phyloP scores from a whole-genome alignment of 2,113 vertebrate genomes.

The Silurus glanis region DNA sequence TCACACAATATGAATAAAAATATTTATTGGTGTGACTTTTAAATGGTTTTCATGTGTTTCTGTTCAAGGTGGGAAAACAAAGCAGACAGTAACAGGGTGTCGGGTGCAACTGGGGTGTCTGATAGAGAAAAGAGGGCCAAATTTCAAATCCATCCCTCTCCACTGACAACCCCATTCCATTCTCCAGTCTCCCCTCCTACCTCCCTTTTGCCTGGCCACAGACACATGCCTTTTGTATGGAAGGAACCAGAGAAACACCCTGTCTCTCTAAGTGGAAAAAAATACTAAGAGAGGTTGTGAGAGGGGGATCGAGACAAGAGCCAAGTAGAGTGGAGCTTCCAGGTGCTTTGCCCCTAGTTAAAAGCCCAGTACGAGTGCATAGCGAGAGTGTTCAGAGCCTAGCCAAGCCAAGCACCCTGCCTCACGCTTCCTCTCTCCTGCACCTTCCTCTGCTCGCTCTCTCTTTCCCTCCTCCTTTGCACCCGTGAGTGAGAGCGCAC shows the following conservation, averaged over 20 bases:
- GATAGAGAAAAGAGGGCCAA: slow-evolving; percentile 30
- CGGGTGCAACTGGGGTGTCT: slow-evolving; percentile 36
- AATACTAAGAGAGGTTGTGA: slow-evolving; percentile 61
- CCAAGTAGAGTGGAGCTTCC: slow-evolving; percentile 67
- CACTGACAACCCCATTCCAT: slow-evolving; percentile 68
- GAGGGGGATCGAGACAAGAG: slow-evolving; percentile 66
- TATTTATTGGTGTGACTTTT: slow-evolving; percentile 39
- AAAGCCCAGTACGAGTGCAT: slow-evolving; percentile 67
- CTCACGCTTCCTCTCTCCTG: slow-evolving; percentile 47
- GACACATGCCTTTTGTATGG: slow-evolving; percentile 67
- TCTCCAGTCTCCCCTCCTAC: slow-evolving; percentile 69
- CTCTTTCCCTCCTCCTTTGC: slow-evolving; percentile 75
- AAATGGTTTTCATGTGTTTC: slow-evolving; percentile 52
- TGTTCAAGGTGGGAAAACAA: slow-evolving; percentile 53
- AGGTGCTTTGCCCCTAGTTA: slow-evolving; percentile 72
- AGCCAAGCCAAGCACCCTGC: slow-evolving; percentile 52
- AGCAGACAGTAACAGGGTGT: slow-evolving; percentile 39
- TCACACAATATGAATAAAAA: slow-evolving; percentile 9
- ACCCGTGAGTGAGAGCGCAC: slow-evolving; percentile 68
- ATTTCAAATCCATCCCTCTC: slow-evolving; percentile 59
- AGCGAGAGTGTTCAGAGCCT: slow-evolving; percentile 61
- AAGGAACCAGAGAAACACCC: slow-evolving; percentile 71
- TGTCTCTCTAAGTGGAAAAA: slow-evolving; percentile 72
- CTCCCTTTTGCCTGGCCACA: slow-evolving; percentile 63
- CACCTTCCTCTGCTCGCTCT: slow-evolving; percentile 53